These are phyloP conservation scores for Phymastichus coffea DNA, from an alignment of 1,140 invertebrate genomes.

Conservation along the genomic window DNA sequence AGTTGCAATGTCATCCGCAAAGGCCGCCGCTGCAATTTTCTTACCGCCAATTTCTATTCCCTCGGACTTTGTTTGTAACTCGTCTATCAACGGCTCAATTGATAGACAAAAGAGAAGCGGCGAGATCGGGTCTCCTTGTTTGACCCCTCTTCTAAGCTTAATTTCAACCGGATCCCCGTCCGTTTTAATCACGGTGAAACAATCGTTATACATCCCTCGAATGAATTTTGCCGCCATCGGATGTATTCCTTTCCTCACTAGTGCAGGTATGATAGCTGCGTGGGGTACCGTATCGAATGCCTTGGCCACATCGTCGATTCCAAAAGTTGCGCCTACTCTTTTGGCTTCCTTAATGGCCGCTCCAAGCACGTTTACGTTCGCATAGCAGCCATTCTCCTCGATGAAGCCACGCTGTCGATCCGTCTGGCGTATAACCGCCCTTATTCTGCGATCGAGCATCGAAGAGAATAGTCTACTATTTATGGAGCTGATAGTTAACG, in stretches of 20 bases:
- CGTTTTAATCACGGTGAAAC: not conserved
- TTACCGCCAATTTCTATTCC: conserved; percentile 14
- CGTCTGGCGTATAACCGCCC: not conserved
- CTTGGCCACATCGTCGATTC: not conserved
- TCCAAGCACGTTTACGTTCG: not conserved
- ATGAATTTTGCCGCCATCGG: not conserved
- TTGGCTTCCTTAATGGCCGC: not conserved
- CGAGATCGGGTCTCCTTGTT: conserved; percentile 32
- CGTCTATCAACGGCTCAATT: conserved; percentile 9
- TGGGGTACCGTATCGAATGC: not conserved
- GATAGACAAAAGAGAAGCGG: conserved; percentile 31
- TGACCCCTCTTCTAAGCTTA: conserved; percentile 10
- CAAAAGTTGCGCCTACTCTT: not conserved
- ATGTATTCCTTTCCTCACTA: not conserved
- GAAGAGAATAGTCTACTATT: not conserved
- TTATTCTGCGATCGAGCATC: not conserved
- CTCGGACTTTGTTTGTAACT: conserved; percentile 30
- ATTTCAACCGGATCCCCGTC: not conserved
- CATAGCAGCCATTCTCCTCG: too few species aligned
- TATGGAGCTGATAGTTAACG: not conserved
- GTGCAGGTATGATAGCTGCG: not conserved
- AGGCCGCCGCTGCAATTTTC: conserved; percentile 41
- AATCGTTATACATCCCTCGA: not conserved
- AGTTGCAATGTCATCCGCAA: conserved; percentile 50
- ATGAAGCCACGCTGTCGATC: not conserved